phyloP scores from a whole-genome alignment of 2,888 invertebrate species.

The Oxystoma pomonae region DNA sequence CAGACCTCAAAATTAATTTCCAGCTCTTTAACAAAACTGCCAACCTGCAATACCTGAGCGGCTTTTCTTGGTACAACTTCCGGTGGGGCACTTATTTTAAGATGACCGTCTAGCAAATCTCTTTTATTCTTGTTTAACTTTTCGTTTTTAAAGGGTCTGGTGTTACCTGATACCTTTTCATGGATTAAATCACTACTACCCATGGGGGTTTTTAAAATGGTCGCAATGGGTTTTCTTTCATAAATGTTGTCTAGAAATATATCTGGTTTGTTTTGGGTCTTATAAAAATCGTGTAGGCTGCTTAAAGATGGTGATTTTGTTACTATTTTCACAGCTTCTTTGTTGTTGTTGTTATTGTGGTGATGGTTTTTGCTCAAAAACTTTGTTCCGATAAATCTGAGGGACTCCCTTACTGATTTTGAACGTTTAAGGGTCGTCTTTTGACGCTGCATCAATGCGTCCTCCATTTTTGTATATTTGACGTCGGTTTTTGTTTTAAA shows the following conservation, averaged over 20 bases:
- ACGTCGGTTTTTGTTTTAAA: conserved; percentile 28
- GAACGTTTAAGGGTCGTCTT: conserved; percentile 53
- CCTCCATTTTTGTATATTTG: conserved; percentile 45
- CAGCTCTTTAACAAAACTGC: conserved; percentile 29
- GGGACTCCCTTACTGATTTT: conserved; percentile 66
- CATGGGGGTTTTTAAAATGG: conserved; percentile 44
- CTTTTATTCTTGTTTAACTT: conserved; percentile 30
- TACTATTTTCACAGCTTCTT: conserved; percentile 16
- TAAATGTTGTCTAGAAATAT: conserved; percentile 11
- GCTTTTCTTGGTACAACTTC: conserved; percentile 59
- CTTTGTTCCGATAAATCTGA: conserved; percentile 62
- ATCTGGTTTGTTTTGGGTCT: background rate
- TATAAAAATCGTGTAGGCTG: conserved; percentile 30
- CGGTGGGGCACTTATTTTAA: conserved; percentile 43
- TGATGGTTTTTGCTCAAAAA: conserved; percentile 42
- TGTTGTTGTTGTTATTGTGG: conserved; percentile 25
- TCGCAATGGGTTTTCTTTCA: conserved; percentile 31
- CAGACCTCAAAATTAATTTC: background rate
- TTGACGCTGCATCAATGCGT: conserved; percentile 40
- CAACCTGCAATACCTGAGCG: conserved; percentile 58
- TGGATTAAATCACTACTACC: conserved; percentile 13
- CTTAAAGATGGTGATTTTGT: conserved; percentile 39
- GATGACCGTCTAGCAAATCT: conserved; percentile 28
- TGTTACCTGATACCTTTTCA: background rate
- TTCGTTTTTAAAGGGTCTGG: conserved; percentile 28